Conservation (phyloP, 2,888 invertebrate species). For the Anthophora plumipes region DNA sequence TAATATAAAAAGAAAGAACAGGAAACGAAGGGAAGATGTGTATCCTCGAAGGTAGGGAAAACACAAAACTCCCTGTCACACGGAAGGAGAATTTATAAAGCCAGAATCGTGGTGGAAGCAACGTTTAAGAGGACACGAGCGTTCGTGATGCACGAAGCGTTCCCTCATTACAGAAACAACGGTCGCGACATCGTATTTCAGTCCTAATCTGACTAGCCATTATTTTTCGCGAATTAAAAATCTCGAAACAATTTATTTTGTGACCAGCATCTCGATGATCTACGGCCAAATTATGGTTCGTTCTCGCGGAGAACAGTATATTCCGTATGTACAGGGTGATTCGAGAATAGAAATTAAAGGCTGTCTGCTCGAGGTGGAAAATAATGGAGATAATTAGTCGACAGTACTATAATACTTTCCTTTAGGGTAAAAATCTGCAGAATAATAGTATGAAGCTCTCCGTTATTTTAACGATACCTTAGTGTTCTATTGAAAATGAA, state of each 20-base stretch:
- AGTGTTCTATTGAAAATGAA: too few relatives aligned
- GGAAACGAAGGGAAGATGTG: background rate
- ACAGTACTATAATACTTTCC: background rate
- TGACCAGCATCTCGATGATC: slow-evolving; percentile 29
- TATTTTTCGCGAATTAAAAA: slow-evolving; percentile 55
- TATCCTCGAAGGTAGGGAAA: background rate
- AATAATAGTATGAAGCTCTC: background rate
- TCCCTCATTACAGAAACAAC: slow-evolving; percentile 51
- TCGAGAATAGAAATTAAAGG: background rate
- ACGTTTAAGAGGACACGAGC: slow-evolving; percentile 14
- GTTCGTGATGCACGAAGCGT: slow-evolving; percentile 16
- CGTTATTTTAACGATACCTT: too few relatives aligned
- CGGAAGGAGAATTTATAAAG: slow-evolving; percentile 22
- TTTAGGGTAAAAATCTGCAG: background rate
- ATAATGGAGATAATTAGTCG: background rate
- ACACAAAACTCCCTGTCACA: background rate
- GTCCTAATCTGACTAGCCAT: slow-evolving; percentile 47
- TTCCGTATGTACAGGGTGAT: background rate
- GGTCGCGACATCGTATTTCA: slow-evolving; percentile 43
- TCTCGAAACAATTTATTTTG: slow-evolving; percentile 54
- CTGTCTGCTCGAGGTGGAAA: background rate
- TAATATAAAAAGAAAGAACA: background rate
- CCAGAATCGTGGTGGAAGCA: background rate
- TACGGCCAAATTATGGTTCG: slow-evolving; percentile 29
- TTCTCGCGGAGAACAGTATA: background rate